phyloP scores from a whole-genome alignment of 2,113 vertebrate species.

The Hypomesus transpacificus region DNA sequence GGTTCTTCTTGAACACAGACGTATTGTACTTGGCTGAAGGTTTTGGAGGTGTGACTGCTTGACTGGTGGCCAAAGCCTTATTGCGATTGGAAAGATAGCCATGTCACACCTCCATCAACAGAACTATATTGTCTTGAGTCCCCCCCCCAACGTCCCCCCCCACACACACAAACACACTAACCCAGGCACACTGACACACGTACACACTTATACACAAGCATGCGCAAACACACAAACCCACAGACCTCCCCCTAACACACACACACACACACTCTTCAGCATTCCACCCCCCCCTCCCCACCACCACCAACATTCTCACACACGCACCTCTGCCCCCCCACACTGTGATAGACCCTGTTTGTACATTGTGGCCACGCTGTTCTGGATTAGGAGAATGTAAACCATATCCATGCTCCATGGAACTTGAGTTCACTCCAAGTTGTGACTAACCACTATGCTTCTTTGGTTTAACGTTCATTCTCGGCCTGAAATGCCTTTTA shows the following conservation, averaged over 20 bases:
- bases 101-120: constrained; percentile 27
- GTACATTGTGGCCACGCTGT: constrained; percentile 4
- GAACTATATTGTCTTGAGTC: constrained; percentile 24
- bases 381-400: neutral
- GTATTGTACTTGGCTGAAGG: constrained; percentile 34
- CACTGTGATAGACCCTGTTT: neutral
- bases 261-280: too few relatives aligned
- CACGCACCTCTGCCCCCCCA: too few relatives aligned
- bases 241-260: neutral
- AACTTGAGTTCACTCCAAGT: constrained; percentile 8
- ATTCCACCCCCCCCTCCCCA: neutral
- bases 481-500: constrained; percentile 1
- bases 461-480: constrained; percentile 1
- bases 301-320: neutral
- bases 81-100: constrained; percentile 41
- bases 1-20: constrained; percentile 13
- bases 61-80: constrained; percentile 30
- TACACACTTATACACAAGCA: neutral
- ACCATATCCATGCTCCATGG: constrained; percentile 12
- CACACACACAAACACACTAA: constrained; percentile 18
- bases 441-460: constrained; percentile 19
- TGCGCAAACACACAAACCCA: too few relatives aligned
- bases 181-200: constrained; percentile 5
- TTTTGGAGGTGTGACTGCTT: constrained; percentile 29
- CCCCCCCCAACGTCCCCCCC: neutral